Percentiles rank a stretch among this genome's conserved stretches.
phyloP scores from a whole-genome alignment of 23 tunicate species.

The Clavelina lepadiformis region DNA sequence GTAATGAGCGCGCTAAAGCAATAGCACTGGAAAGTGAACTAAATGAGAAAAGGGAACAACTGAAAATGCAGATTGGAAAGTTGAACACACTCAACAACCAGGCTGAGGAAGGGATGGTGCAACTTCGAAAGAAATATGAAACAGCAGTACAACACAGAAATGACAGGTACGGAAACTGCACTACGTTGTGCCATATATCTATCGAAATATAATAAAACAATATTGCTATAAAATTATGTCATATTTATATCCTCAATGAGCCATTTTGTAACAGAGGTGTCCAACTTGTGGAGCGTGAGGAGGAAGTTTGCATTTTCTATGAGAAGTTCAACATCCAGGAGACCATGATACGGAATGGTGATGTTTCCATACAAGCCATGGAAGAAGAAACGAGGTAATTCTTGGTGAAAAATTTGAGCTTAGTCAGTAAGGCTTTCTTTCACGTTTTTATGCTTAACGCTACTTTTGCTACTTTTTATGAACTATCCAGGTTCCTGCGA shows the following conservation, averaged over 20 bases:
- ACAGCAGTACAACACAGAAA: slow-evolving; percentile 89
- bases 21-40: slow-evolving; percentile 53
- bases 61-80: slow-evolving; percentile 85
- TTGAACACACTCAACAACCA: slow-evolving; percentile 92
- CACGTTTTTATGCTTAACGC: neutral
- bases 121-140: slow-evolving; percentile 84
- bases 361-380: slow-evolving; percentile 70
- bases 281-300: slow-evolving; percentile 92
- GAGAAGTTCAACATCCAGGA: slow-evolving; percentile 94
- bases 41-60: slow-evolving; percentile 73
- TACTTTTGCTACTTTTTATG: neutral
- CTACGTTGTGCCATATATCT: neutral
- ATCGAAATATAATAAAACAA: neutral
- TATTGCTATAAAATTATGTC: neutral
- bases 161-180: slow-evolving; percentile 50
- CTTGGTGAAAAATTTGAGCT: neutral
- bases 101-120: slow-evolving; percentile 92
- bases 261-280: slow-evolving; percentile 84
- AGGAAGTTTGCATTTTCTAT: slow-evolving; percentile 96
- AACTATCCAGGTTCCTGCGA: slow-evolving; percentile 43
- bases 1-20: slow-evolving; percentile 77
- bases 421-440: neutral
- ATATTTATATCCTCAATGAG: neutral
- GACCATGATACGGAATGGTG: slow-evolving; percentile 87
- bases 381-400: slow-evolving; percentile 82